A percentile compares a stretch with the other conserved stretches of the same genome.
Conservation (phyloP, 2,888 invertebrate species). For the Dryomyza anilis region DNA sequence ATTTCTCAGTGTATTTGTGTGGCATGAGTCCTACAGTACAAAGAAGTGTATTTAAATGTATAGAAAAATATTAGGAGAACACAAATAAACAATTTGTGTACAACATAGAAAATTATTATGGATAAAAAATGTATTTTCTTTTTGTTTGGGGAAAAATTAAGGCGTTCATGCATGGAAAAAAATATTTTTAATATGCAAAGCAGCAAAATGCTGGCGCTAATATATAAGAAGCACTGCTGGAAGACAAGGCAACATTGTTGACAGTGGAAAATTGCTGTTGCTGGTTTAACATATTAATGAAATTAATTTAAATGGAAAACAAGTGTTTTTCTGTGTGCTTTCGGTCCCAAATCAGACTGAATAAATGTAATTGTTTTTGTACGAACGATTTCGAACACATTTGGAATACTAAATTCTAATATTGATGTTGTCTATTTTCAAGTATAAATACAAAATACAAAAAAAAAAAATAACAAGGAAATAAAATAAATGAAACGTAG, state of each 20-base stretch:
- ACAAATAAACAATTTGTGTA: too few species aligned
- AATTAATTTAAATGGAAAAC: conserved; percentile 20
- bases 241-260: neutral
- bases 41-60: too few species aligned
- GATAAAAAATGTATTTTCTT: too few species aligned
- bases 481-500: neutral
- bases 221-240: neutral
- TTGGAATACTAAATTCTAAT: neutral
- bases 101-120: too few species aligned
- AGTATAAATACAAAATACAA: too few species aligned
- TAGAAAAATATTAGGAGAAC: too few species aligned
- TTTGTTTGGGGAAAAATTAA: too few species aligned
- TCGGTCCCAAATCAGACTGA: neutral
- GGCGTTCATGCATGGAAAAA: neutral
- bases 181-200: conserved; percentile 15
- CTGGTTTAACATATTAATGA: conserved; percentile 5
- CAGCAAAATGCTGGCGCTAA: neutral
- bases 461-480: neutral
- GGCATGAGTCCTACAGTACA: too few species aligned
- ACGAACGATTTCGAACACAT: neutral
- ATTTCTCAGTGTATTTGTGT: too few species aligned
- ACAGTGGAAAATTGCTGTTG: neutral
- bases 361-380: neutral
- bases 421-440: too few species aligned
- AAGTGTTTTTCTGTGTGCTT: conserved; percentile 7